These are phyloP conservation scores for Brachystomella parvula DNA, from an alignment of 1,140 invertebrate species.

Conservation along the genomic window DNA sequence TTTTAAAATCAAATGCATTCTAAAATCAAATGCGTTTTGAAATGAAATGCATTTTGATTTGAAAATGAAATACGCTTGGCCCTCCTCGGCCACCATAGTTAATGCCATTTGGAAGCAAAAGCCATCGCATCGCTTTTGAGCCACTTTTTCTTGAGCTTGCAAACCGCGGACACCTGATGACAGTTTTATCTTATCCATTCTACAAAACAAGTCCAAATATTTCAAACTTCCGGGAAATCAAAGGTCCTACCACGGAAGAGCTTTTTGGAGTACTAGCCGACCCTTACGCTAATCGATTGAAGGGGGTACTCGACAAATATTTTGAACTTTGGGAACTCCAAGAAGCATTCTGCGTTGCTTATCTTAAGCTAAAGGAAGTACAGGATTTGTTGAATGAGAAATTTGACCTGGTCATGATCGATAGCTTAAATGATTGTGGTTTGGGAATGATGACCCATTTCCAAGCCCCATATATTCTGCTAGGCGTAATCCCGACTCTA, in stretches of 20 bases:
- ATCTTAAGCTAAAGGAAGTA: background rate
- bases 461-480: background rate
- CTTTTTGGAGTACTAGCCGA: background rate
- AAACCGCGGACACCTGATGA: constrained; percentile 52
- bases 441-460: background rate
- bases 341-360: background rate
- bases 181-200: constrained; percentile 47
- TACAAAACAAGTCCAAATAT: constrained; percentile 3
- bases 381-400: background rate
- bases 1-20: no score
- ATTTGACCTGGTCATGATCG: background rate
- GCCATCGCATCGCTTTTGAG: constrained; percentile 49
- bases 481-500: background rate
- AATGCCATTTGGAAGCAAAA: background rate
- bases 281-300: background rate
- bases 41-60: no score
- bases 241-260: background rate
- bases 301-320: background rate
- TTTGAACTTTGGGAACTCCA: background rate
- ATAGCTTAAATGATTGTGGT: background rate
- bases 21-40: no score
- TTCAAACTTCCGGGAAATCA: background rate
- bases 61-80: no score
- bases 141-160: constrained; percentile 47
- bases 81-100: no score